Conservation (phyloP, 2,888 invertebrate species). For the Xanthia icteritia region DNA sequence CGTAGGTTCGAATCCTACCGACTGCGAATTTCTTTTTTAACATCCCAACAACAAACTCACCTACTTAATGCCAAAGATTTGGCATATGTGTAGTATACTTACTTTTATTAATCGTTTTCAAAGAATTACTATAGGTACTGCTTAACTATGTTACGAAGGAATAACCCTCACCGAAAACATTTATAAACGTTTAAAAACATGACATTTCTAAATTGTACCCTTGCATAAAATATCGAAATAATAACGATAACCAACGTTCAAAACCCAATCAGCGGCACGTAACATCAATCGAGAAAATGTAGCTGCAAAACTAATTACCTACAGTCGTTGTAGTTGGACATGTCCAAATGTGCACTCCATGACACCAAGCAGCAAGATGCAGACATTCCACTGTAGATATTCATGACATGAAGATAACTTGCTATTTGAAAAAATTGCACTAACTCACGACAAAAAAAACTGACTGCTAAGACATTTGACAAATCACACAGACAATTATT, state of each 20-base stretch:
- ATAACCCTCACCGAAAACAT: no score
- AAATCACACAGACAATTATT: no score
- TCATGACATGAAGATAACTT: neutral
- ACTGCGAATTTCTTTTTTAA: slow-evolving; percentile 89
- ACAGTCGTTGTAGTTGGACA: slow-evolving; percentile 55
- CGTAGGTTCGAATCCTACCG: slow-evolving; percentile 97
- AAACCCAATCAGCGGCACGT: slow-evolving; percentile 56
- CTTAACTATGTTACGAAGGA: no score
- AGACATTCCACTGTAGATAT: slow-evolving; percentile 16
- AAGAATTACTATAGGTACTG: no score
- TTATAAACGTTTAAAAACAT: no score
- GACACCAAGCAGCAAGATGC: neutral
- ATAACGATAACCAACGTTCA: slow-evolving; percentile 41
- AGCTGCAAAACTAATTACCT: slow-evolving; percentile 63
- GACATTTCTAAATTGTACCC: no score
- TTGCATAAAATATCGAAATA: slow-evolving; percentile 27
- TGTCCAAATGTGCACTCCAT: slow-evolving; percentile 41
- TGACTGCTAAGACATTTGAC: neutral
- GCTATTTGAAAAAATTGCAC: neutral
- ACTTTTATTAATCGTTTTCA: no score
- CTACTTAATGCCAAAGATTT: neutral
- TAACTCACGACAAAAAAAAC: neutral
- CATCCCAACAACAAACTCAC: neutral
- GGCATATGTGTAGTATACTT: no score
- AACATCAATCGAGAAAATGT: slow-evolving; percentile 58